Evolutionary conservation across 2,113 vertebrate species (phyloP), one percentile per base, ranked within the genome.

Genomic region (Hippocampus guttulatus): DNA sequence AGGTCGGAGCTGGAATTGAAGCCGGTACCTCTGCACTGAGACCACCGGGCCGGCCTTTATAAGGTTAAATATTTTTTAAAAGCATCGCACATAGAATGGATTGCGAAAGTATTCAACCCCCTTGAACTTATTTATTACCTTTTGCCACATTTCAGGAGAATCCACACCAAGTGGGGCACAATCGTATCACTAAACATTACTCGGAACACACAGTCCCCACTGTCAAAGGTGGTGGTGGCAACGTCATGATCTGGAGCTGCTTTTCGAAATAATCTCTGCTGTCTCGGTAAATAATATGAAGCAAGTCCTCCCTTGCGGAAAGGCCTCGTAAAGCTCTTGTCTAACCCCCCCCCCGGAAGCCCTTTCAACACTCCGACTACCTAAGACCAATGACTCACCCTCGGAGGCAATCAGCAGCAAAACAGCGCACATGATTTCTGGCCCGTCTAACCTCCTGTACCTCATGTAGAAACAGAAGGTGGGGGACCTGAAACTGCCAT

Each of bases 401-500:
- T 21, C 33, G 70, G 54, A 77, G 68, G 70, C 58, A 65, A 81
- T 80, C 72, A 77, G 51, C 65, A 40, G 18, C 62, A 45, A 75
- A 41, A n/a, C 60, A n/a, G 54, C 33, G 21, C 54, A 63, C 51
- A 38, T 58, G 69, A 76, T 69, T 76, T 61, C 33, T 60, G 58
- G 66, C 58, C n/a, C 21, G 49, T 62, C 38, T 85, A 66, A 81
- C 74, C 78, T 74, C 55, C 30, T 71, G 69, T 12, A 76, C 60
- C 77, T 69, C 80, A 74, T 72, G 82, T 81, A 76, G 71, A 76
- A 83, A 70, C 68, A 68, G 74, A 66, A 66, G 45, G 78, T 41
- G 51, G 0, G 0, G 68, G 58, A 71, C 71, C 75, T 58, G 70
- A 73, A 72, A 74, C 73, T 79, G 71, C 75, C 80, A 72, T 57